Evolutionary conservation across 2,113 vertebrate genomes (phyloP), one percentile per base, ranked within the genome.

Genomic region (Terrapene triunguis): DNA sequence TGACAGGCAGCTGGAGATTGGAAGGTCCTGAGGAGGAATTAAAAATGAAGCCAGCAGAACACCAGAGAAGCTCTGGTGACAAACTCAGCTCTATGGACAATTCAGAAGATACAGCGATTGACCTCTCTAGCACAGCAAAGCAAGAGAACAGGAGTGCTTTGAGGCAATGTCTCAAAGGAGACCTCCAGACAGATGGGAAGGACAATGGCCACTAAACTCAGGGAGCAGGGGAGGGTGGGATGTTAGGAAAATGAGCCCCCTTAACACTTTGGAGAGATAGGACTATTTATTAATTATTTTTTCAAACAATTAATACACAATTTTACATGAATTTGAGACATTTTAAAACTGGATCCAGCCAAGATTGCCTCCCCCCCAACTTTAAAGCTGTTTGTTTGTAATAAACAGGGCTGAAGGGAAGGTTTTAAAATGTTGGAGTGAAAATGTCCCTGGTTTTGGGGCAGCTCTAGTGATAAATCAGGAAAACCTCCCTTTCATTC

Each of bases 51-150:
- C 91, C 91, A 74, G 89, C 79, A 83, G 97, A 91, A 74, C 83
- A 94, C 53, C 98, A 97, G 85, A 97, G 78, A 91, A 85, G 69
- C 88, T 95, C 87, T 0, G 42, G 38, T 29, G 94, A 97, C 51
- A 96, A 95, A 84, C 87, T 85, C 47, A 97, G 88, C 53, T 80
- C 94, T 32, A 93, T 87, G 10, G 98, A 98, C 27, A 94, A 95
- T 95, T 93, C 72, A 0, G 98, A 98, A 96, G 99, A 99, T 94
- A 98, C 94, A 91, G 99, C 98, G 53, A 99, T 99, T 0, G 99
- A 99, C 93, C 98, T 99, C 87, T 99, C 99, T 94, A 99, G 99
- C 96, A 99, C 99, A n/a, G 98, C 99, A 74, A 99, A 98, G 94
- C 99, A 98, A 0, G 98, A 98, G 93, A 98, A 93, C 88, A 98